A percentile compares a stretch with the other conserved stretches of the same genome.
phyloP scores from a whole-genome alignment of 2,888 invertebrate genomes.

The Eupithecia insigniata region DNA sequence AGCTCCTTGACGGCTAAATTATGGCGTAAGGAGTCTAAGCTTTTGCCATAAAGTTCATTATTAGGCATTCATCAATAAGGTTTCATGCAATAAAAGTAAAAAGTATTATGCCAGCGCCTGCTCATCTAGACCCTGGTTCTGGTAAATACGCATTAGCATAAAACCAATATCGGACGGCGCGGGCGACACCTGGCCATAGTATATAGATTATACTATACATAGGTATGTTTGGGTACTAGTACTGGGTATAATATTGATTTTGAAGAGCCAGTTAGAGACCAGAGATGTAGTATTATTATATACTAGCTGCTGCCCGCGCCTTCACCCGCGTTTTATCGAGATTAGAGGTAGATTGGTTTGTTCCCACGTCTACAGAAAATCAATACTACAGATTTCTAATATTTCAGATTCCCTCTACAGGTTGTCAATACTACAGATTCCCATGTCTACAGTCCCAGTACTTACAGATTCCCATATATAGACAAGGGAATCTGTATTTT shows the following conservation, averaged over 20 bases:
- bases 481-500: too few species aligned
- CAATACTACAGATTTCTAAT: too few species aligned
- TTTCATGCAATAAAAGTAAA: not conserved
- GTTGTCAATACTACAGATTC: too few species aligned
- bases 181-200: constrained; percentile 62
- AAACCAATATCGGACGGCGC: constrained; percentile 72
- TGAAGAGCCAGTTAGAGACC: not conserved
- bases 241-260: not conserved
- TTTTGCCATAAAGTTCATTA: not conserved
- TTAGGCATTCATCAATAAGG: not conserved
- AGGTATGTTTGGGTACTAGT: not conserved
- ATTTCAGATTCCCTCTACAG: too few species aligned
- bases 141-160: constrained; percentile 77
- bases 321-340: too few species aligned
- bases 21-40: not conserved
- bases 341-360: too few species aligned
- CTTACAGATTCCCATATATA: too few species aligned
- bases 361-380: too few species aligned
- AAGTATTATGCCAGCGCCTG: not conserved
- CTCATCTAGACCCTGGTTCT: constrained; percentile 43
- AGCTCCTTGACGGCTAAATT: too few species aligned
- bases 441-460: too few species aligned
- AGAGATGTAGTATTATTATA: too few species aligned
- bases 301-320: too few species aligned
- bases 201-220: constrained; percentile 50